These are phyloP conservation scores for Drosophila trapezifrons DNA, from an alignment of 1,140 invertebrate species.

Conservation along the genomic window DNA sequence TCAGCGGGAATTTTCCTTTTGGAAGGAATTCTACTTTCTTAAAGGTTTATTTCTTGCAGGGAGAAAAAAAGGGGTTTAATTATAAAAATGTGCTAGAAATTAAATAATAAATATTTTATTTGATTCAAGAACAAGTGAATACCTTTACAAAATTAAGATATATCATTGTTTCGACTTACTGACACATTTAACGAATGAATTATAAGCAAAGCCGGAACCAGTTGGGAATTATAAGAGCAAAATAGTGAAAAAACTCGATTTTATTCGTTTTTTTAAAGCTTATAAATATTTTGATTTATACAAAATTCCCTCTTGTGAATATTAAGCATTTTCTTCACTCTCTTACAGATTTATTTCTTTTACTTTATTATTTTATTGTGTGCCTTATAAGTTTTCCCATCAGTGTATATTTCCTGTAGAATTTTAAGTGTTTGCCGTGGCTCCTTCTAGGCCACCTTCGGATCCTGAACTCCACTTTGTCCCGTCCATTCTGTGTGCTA, in stretches of 20 bases:
- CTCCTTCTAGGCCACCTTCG: conserved; percentile 46
- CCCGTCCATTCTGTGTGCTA: conserved; percentile 61
- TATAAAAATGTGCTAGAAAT: not conserved
- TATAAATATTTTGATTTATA: too few relatives aligned
- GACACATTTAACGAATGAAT: too few relatives aligned
- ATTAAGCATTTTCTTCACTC: not conserved
- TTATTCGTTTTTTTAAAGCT: too few relatives aligned
- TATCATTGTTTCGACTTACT: too few relatives aligned
- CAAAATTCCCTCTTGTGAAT: not conserved
- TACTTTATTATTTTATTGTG: not conserved
- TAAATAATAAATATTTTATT: too few relatives aligned
- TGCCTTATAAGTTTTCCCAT: not conserved
- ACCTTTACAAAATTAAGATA: too few relatives aligned
- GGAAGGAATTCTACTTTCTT: not conserved
- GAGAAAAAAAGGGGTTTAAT: not conserved
- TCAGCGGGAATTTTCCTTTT: not conserved
- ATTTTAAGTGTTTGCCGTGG: conserved; percentile 46
- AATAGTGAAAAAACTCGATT: too few relatives aligned
- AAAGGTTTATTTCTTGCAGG: not conserved
- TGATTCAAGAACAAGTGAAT: too few relatives aligned
- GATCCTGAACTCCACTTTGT: conserved; percentile 5
- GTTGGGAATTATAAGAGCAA: too few relatives aligned
- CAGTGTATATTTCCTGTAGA: conserved; percentile 31
- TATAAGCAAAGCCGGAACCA: too few relatives aligned
- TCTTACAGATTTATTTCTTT: conserved; percentile 1